Conservation (phyloP, 2,888 invertebrate species). For the Pyralis farinalis region DNA sequence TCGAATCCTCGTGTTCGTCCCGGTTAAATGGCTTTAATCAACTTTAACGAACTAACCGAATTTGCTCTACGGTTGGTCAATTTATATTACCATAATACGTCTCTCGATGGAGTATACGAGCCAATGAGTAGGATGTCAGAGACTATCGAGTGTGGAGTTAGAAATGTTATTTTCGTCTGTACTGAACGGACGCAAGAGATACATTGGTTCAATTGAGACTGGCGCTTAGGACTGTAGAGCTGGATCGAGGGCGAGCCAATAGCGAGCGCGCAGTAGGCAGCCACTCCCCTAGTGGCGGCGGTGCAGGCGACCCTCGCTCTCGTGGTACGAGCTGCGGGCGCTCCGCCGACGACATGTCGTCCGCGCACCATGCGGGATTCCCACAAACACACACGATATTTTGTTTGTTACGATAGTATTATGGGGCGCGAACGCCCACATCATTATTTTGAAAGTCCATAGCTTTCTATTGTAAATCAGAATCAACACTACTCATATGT, state of each 20-base stretch:
- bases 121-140: conserved; percentile 59
- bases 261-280: conserved; percentile 29
- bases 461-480: conserved; percentile 71
- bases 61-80: conserved; percentile 80
- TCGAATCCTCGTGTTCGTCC: conserved; percentile 72
- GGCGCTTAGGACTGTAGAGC: conserved; percentile 51
- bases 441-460: conserved; percentile 73
- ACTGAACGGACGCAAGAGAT: conserved; percentile 40
- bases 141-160: conserved; percentile 24
- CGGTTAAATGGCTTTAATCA: conserved; percentile 82
- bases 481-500: conserved; percentile 69
- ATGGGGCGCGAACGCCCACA: conserved; percentile 74
- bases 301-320: conserved; percentile 18
- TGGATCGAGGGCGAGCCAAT: conserved; percentile 42
- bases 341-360: conserved; percentile 21
- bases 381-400: conserved; percentile 65
- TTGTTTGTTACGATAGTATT: conserved; percentile 61
- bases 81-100: conserved; percentile 80
- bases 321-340: conserved; percentile 32
- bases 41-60: conserved; percentile 81
- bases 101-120: conserved; percentile 37
- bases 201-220: conserved; percentile 37
- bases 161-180: conserved; percentile 48
- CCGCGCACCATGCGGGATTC: conserved; percentile 70
- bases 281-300: conserved; percentile 43